Base-by-base conservation (phyloP, 23 tunicate species). In the Halocynthia aurantium region DNA sequence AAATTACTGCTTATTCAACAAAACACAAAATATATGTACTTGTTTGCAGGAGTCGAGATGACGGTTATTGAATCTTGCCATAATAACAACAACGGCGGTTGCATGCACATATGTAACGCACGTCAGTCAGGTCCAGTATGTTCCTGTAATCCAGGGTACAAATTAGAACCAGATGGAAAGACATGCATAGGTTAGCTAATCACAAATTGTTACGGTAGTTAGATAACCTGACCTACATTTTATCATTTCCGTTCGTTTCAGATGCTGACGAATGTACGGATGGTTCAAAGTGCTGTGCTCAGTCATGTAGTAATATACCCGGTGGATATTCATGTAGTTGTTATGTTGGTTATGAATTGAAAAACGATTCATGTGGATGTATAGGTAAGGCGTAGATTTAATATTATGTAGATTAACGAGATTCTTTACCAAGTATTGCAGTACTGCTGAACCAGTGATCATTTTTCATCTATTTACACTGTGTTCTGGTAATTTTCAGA, bases 281-380 rank as follows among this genome's bases (percentile, higher is more conserved):
- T 58, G 99, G 99, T 10, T 53, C 78, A 20, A 72, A 67, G 61
- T 88, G 94, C 52, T 94, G 99, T 73, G 85, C 81, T 10, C 99
- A 94, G 54, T 82, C 82, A 15, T 94, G 99, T 77, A 70, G 81
- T 10, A 94, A 94, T 77, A 81, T 81, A 15, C 95, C 94, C 8
- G 99, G 99, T 12, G 83, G 91, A 22, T 94, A 94, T 82, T 87
- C 88, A 55, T 94, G 99, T 62, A 82, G 82, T 64, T 94, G 99
- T 79, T 49, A 81, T 6, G 78, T 81, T 20, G 99, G 99, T 22
- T 94, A 88, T 57, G 68, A 52, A 11, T 57, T 89, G 61, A 55
- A 56, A 61, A 7, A 81, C n/a, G 88, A 86, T 58, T 73, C 75
- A 8, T 92, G 98, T 58, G 82, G 80, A 0, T 92, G 98, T 58